Evolutionary conservation across 2,797 vertebrate species (phyloP).

Genomic region (Scolopax rusticola): DNA sequence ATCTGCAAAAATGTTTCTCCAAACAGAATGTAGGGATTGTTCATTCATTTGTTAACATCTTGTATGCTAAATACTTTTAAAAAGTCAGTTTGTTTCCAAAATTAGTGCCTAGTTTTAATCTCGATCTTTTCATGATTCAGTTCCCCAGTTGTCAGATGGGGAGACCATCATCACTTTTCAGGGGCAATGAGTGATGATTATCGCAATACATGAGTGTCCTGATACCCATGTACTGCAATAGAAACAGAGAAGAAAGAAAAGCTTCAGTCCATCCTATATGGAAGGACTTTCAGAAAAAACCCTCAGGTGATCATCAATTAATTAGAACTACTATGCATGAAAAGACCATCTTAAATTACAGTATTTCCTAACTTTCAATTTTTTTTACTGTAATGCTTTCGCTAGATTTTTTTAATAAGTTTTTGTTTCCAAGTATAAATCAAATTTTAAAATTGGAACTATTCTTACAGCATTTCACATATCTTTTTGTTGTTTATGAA

Average conservation of each 20-base stretch:
- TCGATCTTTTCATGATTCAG: background rate
- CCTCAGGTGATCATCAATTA: background rate
- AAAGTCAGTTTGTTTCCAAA: background rate
- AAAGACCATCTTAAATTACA: background rate
- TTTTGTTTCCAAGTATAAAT: background rate
- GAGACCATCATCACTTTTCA: background rate
- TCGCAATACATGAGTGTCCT: background rate
- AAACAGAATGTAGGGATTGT: background rate
- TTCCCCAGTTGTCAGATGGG: background rate
- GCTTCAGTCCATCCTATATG: background rate
- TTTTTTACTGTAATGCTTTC: background rate
- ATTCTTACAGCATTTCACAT: background rate
- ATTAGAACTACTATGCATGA: background rate
- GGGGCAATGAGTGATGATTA: background rate
- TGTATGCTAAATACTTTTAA: background rate
- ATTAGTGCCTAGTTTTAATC: background rate
- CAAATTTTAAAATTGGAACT: background rate
- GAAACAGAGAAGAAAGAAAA: background rate
- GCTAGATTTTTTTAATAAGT: background rate
- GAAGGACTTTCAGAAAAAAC: background rate
- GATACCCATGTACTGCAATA: background rate
- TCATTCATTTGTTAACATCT: background rate
- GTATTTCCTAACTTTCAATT: background rate
- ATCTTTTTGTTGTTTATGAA: slow-evolving; percentile 12
- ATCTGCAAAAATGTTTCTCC: background rate